These are phyloP conservation scores for Glaucomys volans DNA, from an alignment of 2,113 vertebrate species.

Conservation along the genomic window DNA sequence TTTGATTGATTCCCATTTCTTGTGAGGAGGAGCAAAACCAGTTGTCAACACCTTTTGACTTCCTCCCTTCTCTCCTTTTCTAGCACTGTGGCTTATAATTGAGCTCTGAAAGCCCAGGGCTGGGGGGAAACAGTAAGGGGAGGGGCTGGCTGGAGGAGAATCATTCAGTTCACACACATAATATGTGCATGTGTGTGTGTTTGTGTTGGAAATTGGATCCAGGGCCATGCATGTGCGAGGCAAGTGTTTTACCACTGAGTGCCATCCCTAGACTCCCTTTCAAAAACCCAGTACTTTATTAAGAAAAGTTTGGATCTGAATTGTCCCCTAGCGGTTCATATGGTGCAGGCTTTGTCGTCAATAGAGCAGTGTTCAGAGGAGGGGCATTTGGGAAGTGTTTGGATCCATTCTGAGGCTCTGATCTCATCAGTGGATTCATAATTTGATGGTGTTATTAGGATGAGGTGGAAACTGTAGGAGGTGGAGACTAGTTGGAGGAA, in stretches of 20 bases:
- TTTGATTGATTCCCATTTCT: slow-evolving; percentile 9
- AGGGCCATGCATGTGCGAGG: background rate
- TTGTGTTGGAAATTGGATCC: background rate
- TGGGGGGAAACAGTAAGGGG: background rate
- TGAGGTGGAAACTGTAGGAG: background rate
- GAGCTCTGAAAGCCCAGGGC: background rate
- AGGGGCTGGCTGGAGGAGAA: background rate
- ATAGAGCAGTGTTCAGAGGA: background rate
- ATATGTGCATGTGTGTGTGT: too few relatives aligned
- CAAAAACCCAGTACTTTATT: background rate
- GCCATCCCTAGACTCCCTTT: background rate
- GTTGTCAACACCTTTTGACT: background rate
- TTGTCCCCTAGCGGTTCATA: background rate
- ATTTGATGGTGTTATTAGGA: background rate
- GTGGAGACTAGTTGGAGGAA: background rate
- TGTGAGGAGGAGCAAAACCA: background rate
- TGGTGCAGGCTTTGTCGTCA: background rate
- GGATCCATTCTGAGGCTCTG: background rate
- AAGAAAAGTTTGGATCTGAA: background rate
- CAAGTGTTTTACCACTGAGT: background rate
- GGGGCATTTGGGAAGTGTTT: background rate
- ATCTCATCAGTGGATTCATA: background rate
- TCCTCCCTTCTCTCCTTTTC: background rate
- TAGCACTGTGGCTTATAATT: background rate
- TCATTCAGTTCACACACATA: background rate